Evolutionary conservation across 2,797 vertebrate species (phyloP).

Genomic region (Sebastes paucispinis): DNA sequence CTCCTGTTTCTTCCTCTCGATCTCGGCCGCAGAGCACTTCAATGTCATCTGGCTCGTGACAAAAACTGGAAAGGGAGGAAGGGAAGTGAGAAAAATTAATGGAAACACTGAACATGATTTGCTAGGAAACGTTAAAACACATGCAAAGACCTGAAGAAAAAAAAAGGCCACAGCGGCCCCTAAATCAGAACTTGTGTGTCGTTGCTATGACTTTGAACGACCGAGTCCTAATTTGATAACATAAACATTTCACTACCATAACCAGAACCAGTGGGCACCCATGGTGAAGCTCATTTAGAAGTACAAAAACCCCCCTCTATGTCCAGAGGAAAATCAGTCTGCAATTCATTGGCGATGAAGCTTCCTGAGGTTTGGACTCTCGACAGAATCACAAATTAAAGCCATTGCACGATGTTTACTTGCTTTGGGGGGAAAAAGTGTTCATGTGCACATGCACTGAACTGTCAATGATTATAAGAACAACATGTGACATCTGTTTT

Average conservation of each 20-base stretch:
- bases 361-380: conserved; percentile 57
- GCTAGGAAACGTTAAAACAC: background rate
- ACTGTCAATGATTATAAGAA: conserved; percentile 59
- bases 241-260: conserved; percentile 18
- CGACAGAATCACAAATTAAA: conserved; percentile 57
- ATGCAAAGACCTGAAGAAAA: background rate
- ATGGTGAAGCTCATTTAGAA: conserved; percentile 10
- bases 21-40: conserved; percentile 90
- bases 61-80: conserved; percentile 78
- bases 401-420: conserved; percentile 46
- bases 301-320: background rate
- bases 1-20: conserved; percentile 93
- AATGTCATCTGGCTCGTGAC: conserved; percentile 79
- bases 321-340: conserved; percentile 33
- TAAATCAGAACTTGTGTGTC: background rate
- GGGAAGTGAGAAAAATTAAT: conserved; percentile 32
- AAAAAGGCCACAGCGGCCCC: background rate
- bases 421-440: conserved; percentile 31
- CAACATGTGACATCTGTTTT: conserved; percentile 64
- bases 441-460: conserved; percentile 43
- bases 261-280: conserved; percentile 9
- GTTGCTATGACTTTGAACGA: background rate
- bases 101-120: conserved; percentile 2
- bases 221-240: conserved; percentile 37
- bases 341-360: conserved; percentile 39